These are phyloP conservation scores for Heterotilapia buettikoferi DNA, from an alignment of 2,113 vertebrate genomes.

Conservation along the genomic window DNA sequence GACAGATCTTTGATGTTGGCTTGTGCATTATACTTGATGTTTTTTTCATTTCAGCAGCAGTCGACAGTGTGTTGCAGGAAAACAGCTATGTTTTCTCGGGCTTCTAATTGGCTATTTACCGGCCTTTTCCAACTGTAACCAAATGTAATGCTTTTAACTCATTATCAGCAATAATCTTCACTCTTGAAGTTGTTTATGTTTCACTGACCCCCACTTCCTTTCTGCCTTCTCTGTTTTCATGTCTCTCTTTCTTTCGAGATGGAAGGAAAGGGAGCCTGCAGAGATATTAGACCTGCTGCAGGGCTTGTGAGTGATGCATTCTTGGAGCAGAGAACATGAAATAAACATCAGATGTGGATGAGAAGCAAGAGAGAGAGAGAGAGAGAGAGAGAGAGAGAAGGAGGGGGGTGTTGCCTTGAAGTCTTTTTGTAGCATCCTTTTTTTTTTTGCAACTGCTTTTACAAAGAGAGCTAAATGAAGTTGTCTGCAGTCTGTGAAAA, in stretches of 20 bases:
- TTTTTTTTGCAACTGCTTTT: not conserved
- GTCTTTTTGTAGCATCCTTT: not conserved
- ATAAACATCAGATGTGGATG: constrained; percentile 52
- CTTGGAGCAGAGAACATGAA: constrained; percentile 49
- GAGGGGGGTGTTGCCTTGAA: not conserved
- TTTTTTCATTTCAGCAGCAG: not conserved
- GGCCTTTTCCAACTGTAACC: not conserved
- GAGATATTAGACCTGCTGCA: constrained; percentile 29
- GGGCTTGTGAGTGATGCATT: constrained; percentile 41
- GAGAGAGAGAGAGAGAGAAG: not conserved
- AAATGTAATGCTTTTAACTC: not conserved
- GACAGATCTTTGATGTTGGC: not conserved
- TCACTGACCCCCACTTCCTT: not conserved
- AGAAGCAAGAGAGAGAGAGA: not conserved
- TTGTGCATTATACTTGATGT: not conserved
- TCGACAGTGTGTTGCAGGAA: not conserved
- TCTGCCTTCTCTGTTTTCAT: not conserved
- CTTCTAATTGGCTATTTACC: not conserved
- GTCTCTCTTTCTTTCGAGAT: not conserved
- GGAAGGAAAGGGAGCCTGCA: constrained; percentile 1
- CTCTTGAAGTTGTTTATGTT: not conserved
- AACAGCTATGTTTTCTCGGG: not conserved
- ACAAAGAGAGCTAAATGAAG: constrained; percentile 38
- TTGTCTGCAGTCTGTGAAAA: constrained; percentile 18
- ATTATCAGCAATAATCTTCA: not conserved